Conservation (phyloP, 2,888 invertebrate genomes). For the Trachelus stipa region DNA sequence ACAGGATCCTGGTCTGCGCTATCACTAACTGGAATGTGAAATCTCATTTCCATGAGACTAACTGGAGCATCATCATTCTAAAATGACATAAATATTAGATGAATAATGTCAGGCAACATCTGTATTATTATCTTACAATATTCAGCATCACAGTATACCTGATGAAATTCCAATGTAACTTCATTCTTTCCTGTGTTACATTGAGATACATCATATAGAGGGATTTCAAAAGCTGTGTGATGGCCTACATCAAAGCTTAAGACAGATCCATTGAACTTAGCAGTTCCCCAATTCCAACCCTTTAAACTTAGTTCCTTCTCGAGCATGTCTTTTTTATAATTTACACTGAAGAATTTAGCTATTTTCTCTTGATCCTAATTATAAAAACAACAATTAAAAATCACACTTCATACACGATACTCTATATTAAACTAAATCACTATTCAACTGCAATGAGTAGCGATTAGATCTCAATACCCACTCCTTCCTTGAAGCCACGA, state of each 20-base stretch:
- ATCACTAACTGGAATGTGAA: constrained; percentile 95
- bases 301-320: constrained; percentile 94
- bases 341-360: constrained; percentile 85
- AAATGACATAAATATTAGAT: neutral
- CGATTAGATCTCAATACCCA: constrained; percentile 62
- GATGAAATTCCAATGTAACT: constrained; percentile 97
- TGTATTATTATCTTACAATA: neutral
- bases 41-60: constrained; percentile 96
- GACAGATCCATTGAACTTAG: constrained; percentile 90
- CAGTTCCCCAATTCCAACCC: constrained; percentile 99
- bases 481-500: constrained; percentile 91
- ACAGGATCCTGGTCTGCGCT: constrained; percentile 91
- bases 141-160: constrained; percentile 68
- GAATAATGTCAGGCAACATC: neutral
- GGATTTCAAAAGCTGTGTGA: constrained; percentile 94
- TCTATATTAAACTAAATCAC: constrained; percentile 7
- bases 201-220: constrained; percentile 94
- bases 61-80: constrained; percentile 98
- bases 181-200: constrained; percentile 97
- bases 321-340: constrained; percentile 87
- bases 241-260: constrained; percentile 86
- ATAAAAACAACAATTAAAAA: constrained; percentile 11
- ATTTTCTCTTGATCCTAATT: constrained; percentile 91
- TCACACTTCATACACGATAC: neutral
- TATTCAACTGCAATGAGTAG: neutral